A percentile compares a stretch with the other conserved stretches of the same genome.
Evolutionary conservation across 2,888 invertebrate species (phyloP).

Genomic region (Mythimna albipuncta): DNA sequence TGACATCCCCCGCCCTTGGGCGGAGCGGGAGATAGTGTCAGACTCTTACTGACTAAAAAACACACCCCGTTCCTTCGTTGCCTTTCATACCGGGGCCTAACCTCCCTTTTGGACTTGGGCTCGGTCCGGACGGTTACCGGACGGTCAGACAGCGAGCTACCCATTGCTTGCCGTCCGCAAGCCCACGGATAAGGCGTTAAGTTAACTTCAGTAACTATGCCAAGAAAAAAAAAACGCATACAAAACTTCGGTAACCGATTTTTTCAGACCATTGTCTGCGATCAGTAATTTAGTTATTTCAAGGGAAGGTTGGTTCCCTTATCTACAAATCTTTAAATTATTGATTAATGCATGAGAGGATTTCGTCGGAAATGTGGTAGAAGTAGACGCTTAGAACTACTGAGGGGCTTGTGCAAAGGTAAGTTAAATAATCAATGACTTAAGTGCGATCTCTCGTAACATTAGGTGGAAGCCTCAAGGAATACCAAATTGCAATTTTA

Average conservation of each 20-base stretch:
- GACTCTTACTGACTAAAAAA: no score
- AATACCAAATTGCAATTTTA: slow-evolving; percentile 46
- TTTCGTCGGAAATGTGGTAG: slow-evolving; percentile 5
- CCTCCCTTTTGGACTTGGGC: no score
- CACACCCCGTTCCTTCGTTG: no score
- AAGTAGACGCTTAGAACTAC: slow-evolving; percentile 35
- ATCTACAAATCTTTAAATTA: slow-evolving; percentile 28
- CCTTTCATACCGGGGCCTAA: no score
- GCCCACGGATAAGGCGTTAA: no score
- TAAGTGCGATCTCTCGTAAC: slow-evolving; percentile 52
- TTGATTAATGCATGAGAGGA: slow-evolving; percentile 27
- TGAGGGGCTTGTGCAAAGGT: slow-evolving; percentile 19
- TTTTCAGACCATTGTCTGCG: neutral
- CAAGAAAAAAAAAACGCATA: no score
- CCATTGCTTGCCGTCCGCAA: no score
- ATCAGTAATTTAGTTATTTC: neutral
- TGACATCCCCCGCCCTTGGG: no score
- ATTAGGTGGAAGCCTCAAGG: slow-evolving; percentile 25
- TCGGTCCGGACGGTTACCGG: no score
- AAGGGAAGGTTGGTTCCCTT: neutral
- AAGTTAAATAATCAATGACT: slow-evolving; percentile 58
- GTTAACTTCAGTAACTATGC: no score
- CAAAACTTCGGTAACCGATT: neutral
- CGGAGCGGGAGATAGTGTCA: no score
- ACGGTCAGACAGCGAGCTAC: no score